Percentiles rank a stretch among this genome's conserved stretches.
These are phyloP conservation scores for Pseudorasbora parva DNA, from an alignment of 2,113 vertebrate species.

Conservation along the genomic window DNA sequence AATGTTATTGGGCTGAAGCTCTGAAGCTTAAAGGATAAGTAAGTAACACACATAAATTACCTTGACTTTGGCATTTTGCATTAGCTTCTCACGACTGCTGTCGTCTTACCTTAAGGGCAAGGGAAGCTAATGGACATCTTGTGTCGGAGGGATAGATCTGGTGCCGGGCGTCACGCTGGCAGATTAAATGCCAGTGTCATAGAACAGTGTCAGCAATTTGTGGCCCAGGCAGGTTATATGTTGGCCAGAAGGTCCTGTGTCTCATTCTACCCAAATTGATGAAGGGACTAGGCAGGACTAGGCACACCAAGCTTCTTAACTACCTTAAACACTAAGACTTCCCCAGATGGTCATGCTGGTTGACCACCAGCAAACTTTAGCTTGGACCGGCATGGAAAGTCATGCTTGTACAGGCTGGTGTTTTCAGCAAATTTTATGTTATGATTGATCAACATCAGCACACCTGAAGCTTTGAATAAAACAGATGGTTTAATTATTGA, in stretches of 20 bases:
- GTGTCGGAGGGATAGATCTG: constrained; percentile 25
- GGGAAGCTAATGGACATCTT: constrained; percentile 46
- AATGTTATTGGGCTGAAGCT: constrained; percentile 39
- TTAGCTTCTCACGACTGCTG: constrained; percentile 33
- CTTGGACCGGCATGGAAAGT: not conserved
- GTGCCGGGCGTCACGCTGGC: not conserved
- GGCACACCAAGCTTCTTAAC: not conserved
- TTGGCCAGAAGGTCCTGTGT: not conserved
- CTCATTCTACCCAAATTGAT: constrained; percentile 1
- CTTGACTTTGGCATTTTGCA: constrained; percentile 36
- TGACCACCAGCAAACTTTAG: not conserved
- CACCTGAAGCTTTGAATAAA: not conserved
- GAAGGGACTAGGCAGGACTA: not conserved
- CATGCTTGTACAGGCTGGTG: not conserved
- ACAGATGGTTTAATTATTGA: constrained; percentile 20
- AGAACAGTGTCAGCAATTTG: constrained; percentile 47
- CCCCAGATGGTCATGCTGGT: not conserved
- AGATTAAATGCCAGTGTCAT: constrained; percentile 44
- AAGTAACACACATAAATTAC: constrained; percentile 25
- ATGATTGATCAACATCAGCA: not conserved
- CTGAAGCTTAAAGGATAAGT: constrained; percentile 36
- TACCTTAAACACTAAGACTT: not conserved
- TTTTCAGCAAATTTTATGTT: not conserved
- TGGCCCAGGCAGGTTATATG: constrained; percentile 18
- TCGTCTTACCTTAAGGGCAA: constrained; percentile 39